Conservation (phyloP, 2,113 vertebrate genomes). For the Dasyornis broadbenti region DNA sequence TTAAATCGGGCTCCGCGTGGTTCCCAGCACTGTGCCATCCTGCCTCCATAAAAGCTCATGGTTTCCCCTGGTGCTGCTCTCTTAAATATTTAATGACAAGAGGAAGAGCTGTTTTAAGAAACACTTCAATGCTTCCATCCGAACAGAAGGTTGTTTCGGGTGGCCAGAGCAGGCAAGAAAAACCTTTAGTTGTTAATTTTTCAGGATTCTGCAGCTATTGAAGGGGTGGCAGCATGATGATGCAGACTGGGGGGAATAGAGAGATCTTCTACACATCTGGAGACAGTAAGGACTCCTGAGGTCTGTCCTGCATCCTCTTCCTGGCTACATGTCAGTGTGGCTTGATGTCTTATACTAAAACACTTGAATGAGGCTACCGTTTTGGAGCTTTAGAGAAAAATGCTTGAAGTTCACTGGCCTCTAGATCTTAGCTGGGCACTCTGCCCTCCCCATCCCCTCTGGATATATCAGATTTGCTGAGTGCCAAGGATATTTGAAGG, state of each 20-base stretch:
- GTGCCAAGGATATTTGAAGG: background rate
- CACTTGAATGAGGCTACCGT: background rate
- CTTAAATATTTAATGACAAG: slow-evolving; percentile 27
- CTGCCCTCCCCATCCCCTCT: background rate
- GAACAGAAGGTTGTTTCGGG: slow-evolving; percentile 1
- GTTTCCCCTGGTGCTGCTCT: background rate
- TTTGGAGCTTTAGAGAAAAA: background rate
- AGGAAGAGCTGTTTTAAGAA: slow-evolving; percentile 14
- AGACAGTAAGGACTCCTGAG: background rate
- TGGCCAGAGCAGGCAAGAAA: background rate
- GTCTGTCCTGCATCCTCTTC: background rate
- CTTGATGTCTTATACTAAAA: background rate
- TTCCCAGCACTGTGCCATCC: background rate
- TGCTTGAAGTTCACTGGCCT: background rate
- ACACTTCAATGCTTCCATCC: background rate
- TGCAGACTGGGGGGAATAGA: background rate
- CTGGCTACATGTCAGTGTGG: background rate
- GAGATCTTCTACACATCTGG: background rate
- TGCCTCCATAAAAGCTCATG: background rate
- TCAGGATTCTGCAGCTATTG: background rate
- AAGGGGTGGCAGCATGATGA: background rate
- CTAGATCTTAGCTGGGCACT: background rate
- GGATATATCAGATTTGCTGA: background rate
- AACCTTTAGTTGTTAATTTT: background rate
- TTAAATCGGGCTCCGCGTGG: background rate